These are phyloP conservation scores for Drosophila parvula DNA, from an alignment of 1,140 invertebrate species.

Conservation along the genomic window DNA sequence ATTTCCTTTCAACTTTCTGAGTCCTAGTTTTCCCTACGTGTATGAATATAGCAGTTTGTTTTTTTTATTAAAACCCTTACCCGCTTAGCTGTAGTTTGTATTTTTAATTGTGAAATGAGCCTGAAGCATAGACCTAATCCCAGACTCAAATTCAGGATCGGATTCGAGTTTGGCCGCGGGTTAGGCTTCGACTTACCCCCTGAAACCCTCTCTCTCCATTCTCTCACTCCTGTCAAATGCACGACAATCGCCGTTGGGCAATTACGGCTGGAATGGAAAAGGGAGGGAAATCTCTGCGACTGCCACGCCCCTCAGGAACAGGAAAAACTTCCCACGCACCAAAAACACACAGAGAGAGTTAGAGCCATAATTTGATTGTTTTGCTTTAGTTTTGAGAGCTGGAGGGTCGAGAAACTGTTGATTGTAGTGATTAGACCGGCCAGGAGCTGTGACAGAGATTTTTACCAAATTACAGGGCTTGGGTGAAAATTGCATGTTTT, in stretches of 20 bases:
- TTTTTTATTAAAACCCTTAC: neutral
- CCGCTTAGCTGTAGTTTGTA: slow-evolving; percentile 23
- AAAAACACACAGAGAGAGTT: slow-evolving; percentile 23
- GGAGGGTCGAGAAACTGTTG: slow-evolving; percentile 59
- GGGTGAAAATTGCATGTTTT: slow-evolving; percentile 76
- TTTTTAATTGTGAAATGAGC: slow-evolving; percentile 68
- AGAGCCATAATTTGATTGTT: slow-evolving; percentile 76
- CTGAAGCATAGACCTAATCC: slow-evolving; percentile 49
- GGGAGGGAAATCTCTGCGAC: slow-evolving; percentile 38
- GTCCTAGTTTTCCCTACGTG: neutral
- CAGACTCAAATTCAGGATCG: slow-evolving; percentile 7
- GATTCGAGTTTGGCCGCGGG: slow-evolving; percentile 46
- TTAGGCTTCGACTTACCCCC: slow-evolving; percentile 36
- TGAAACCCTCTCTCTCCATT: slow-evolving; percentile 7
- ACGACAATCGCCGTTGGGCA: slow-evolving; percentile 36
- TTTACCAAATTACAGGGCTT: slow-evolving; percentile 62
- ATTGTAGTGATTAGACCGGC: slow-evolving; percentile 79
- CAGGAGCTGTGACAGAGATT: slow-evolving; percentile 56
- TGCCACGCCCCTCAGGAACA: slow-evolving; percentile 25
- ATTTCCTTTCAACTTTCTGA: neutral
- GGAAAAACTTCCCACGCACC: slow-evolving; percentile 49
- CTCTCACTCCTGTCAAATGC: slow-evolving; percentile 44
- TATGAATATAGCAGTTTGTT: slow-evolving; percentile 32
- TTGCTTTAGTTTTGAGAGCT: slow-evolving; percentile 34
- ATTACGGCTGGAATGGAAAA: slow-evolving; percentile 22